These are phyloP conservation scores for Strix uralensis DNA, from an alignment of 2,113 vertebrate species.

Conservation along the genomic window DNA sequence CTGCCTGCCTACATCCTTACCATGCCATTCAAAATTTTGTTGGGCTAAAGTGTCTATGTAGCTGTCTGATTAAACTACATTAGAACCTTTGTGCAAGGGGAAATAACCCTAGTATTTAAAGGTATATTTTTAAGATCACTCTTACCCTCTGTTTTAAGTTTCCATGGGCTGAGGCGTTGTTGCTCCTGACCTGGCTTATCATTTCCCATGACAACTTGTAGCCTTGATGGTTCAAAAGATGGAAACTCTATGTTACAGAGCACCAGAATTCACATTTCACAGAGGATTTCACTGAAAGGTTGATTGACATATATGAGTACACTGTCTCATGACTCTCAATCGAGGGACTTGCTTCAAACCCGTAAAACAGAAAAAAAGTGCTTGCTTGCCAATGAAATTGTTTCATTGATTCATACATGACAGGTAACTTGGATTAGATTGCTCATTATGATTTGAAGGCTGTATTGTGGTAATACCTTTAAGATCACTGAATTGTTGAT, in stretches of 20 bases:
- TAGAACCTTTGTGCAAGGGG: background rate
- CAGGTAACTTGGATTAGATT: background rate
- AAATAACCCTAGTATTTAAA: fast-evolving
- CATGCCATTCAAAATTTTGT: background rate
- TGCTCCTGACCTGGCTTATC: background rate
- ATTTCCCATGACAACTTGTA: background rate
- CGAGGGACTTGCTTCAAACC: background rate
- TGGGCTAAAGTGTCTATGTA: background rate
- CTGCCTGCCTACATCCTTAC: background rate
- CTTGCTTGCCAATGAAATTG: background rate
- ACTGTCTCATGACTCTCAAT: background rate
- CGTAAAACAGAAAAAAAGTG: background rate
- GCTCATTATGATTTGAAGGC: background rate
- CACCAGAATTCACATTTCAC: background rate
- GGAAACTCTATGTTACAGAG: background rate
- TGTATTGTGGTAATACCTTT: conserved; percentile 1
- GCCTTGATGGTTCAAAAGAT: background rate
- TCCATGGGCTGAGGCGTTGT: background rate
- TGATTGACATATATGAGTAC: background rate
- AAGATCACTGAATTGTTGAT: background rate
- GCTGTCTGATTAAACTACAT: background rate
- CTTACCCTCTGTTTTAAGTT: background rate
- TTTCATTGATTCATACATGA: background rate
- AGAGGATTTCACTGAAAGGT: background rate
- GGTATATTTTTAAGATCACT: background rate